These are phyloP conservation scores for Albula glossodonta DNA, from an alignment of 2,113 vertebrate species.

Conservation along the genomic window DNA sequence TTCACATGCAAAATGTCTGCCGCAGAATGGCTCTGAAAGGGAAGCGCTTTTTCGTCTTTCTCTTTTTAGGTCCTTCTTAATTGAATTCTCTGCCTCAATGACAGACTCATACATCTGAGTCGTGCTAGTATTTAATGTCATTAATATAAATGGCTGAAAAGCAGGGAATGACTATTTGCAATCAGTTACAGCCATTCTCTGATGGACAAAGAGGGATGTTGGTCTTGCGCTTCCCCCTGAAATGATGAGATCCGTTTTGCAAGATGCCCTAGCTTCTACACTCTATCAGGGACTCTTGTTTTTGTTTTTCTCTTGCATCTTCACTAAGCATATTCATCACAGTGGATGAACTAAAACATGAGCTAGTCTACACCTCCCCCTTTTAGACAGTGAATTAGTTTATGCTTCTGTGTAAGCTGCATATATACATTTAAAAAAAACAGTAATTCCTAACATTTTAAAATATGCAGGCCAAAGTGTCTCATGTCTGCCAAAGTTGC, in stretches of 20 bases:
- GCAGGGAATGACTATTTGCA: slow-evolving; percentile 14
- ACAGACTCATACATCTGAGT: slow-evolving; percentile 28
- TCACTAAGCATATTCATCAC: too few relatives aligned
- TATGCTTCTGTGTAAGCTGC: too few relatives aligned
- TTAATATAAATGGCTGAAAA: slow-evolving; percentile 23
- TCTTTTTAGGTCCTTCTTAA: slow-evolving; percentile 35
- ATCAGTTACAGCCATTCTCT: slow-evolving; percentile 13
- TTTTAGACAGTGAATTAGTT: too few relatives aligned
- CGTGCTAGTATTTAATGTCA: slow-evolving; percentile 27
- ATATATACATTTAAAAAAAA: too few relatives aligned
- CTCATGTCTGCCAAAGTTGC: too few relatives aligned
- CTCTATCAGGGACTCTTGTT: too few relatives aligned
- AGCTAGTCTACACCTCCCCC: neutral
- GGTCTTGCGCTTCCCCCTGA: slow-evolving; percentile 4
- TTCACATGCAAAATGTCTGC: slow-evolving; percentile 31
- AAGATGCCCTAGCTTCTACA: neutral
- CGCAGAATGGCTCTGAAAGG: slow-evolving; percentile 25
- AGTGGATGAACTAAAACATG: neutral
- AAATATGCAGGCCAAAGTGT: too few relatives aligned
- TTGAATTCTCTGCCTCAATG: slow-evolving; percentile 32
- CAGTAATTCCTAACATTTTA: too few relatives aligned
- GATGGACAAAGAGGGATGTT: neutral
- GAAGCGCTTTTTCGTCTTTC: neutral
- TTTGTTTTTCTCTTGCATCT: too few relatives aligned
- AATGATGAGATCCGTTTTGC: slow-evolving; percentile 14